phyloP scores from a whole-genome alignment of 2,797 vertebrate genomes.

The Paramormyrops hopkinsi region DNA sequence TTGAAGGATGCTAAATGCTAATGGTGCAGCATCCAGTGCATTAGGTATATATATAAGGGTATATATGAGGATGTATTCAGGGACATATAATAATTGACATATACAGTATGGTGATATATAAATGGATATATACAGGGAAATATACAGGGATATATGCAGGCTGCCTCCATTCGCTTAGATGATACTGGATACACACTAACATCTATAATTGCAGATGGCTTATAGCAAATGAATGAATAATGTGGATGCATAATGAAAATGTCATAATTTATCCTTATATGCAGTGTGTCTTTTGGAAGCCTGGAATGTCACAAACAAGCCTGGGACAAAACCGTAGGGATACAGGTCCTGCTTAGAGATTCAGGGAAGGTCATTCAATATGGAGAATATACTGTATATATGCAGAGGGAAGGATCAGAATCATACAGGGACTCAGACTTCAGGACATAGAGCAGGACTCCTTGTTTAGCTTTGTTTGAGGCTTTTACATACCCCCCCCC shows the following conservation, averaged over 20 bases:
- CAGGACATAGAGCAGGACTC: background rate
- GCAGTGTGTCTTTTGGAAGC: background rate
- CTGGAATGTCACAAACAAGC: background rate
- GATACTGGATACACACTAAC: background rate
- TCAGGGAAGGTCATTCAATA: background rate
- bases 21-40: background rate
- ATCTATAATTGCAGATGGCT: background rate
- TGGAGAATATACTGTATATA: background rate
- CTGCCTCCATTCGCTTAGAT: background rate
- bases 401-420: background rate
- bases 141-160: background rate
- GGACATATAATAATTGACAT: background rate
- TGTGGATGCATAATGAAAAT: background rate
- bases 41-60: background rate
- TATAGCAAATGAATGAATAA: background rate
- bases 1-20: background rate
- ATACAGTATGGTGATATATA: background rate
- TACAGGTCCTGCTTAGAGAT: background rate
- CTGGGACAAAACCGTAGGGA: background rate
- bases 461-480: background rate
- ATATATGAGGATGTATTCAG: background rate
- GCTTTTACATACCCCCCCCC: background rate
- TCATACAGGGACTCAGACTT: background rate
- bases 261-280: background rate
- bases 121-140: background rate